A percentile compares a stretch with the other conserved stretches of the same genome.
phyloP scores from a whole-genome alignment of 2,797 vertebrate genomes.

The Apogon talboti region DNA sequence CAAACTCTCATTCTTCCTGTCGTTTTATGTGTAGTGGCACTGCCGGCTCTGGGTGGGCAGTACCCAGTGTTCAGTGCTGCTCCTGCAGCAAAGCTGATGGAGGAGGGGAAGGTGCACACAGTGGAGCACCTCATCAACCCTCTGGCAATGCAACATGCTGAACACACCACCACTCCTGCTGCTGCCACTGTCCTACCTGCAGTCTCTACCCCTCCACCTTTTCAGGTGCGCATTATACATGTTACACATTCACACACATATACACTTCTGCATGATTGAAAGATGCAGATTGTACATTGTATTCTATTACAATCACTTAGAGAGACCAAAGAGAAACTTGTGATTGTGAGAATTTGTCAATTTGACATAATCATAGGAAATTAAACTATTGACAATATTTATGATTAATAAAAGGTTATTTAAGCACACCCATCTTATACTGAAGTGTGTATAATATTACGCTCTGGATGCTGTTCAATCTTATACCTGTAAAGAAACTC shows the following conservation, averaged over 20 bases:
- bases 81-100: constrained; percentile 91
- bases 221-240: constrained; percentile 85
- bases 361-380: too few species aligned
- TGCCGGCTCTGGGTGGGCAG: constrained; percentile 90
- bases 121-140: constrained; percentile 97
- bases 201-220: constrained; percentile 95
- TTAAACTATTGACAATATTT: not conserved
- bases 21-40: constrained; percentile 87
- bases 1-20: constrained; percentile 43
- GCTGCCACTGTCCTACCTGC: constrained; percentile 87
- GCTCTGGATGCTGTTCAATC: too few species aligned
- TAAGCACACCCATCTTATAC: not conserved
- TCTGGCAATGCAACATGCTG: constrained; percentile 90
- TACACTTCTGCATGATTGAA: not conserved
- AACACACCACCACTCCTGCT: constrained; percentile 83
- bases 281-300: not conserved
- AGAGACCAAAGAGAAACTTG: too few species aligned
- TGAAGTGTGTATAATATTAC: too few species aligned
- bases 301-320: not conserved
- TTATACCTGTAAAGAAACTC: too few species aligned
- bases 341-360: too few species aligned
- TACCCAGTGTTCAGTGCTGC: constrained; percentile 94
- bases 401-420: not conserved
- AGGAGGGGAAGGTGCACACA: constrained; percentile 94
- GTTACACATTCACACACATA: not conserved